Percentiles rank a stretch among this genome's conserved stretches.
phyloP scores from a whole-genome alignment of 2,888 invertebrate species.

The Lasioglossum figueresi region DNA sequence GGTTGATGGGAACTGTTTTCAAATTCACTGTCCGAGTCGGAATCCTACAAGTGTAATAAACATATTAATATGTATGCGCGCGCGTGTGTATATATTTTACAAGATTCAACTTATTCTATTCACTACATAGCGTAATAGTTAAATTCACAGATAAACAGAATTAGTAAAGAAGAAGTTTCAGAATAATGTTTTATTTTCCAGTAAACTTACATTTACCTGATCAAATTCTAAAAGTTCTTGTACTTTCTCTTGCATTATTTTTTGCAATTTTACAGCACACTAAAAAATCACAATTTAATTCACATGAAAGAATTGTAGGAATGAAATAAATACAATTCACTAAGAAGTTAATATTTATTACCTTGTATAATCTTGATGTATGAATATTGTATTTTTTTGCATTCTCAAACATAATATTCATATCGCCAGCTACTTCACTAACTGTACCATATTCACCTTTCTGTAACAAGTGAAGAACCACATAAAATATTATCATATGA shows the following conservation, averaged over 20 bases:
- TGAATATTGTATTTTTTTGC: constrained; percentile 95
- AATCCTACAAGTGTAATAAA: constrained; percentile 73
- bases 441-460: constrained; percentile 93
- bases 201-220: constrained; percentile 83
- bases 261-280: constrained; percentile 93
- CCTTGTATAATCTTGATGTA: constrained; percentile 92
- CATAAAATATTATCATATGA: constrained; percentile 31
- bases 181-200: background rate
- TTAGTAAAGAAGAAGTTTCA: constrained; percentile 10
- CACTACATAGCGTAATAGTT: background rate
- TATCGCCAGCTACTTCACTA: constrained; percentile 95
- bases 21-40: constrained; percentile 81
- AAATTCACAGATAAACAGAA: background rate
- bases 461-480: constrained; percentile 67
- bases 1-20: constrained; percentile 81
- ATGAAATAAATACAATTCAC: constrained; percentile 17
- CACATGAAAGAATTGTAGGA: constrained; percentile 39
- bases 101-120: background rate
- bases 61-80: background rate
- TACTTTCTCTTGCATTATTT: constrained; percentile 92
- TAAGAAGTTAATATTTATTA: constrained; percentile 76
- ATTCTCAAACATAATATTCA: constrained; percentile 98
- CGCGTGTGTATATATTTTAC: background rate
- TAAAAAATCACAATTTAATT: constrained; percentile 77
- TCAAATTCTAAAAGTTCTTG: constrained; percentile 89